Evolutionary conservation across 2,888 invertebrate species (phyloP), one percentile per base, ranked within the genome.

Genomic region (Altica lythri): DNA sequence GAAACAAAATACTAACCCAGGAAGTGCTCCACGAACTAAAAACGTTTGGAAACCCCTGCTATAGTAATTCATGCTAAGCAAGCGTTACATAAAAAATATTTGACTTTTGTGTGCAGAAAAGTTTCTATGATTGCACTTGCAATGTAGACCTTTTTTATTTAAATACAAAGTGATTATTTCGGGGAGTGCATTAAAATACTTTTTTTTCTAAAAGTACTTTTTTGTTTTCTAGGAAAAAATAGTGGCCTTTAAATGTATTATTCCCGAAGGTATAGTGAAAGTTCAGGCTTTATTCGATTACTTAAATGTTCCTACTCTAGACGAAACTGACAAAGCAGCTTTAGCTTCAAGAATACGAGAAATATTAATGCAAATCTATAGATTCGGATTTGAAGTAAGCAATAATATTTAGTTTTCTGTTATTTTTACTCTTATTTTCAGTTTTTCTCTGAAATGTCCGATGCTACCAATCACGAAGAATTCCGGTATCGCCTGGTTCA

Each of bases 381-480:
- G 89, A 73, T 90, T 94, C 70, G 93, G 92, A 8, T 95, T 95
- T 72, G 95, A 95, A 81, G 86, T 86, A 64, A 73, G 67, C 59
- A 22, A 27, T 22, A 12, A n/a, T n/a, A n/a, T n/a, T n/a, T n/a
- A n/a, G n/a, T n/a, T n/a, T n/a, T n/a, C n/a, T n/a, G n/a, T n/a
- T n/a, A n/a, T n/a, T n/a, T n/a, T n/a, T n/a, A n/a, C n/a, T n/a
- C n/a, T n/a, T n/a, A n/a, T n/a, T 68, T 66, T 29, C 60, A 84
- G 82, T 83, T 86, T 65, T 86, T 90, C 75, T 86, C 85, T 68
- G 89, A 90, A 73, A 80, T 89, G 54, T 84, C 84, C 46, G 83
- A 87, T 12, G 79, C 88, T 54, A 79, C 88, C 53, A 75, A 77
- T 46, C 77, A 78, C 55, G 50, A 68, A n/a, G 64, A 69, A 16